These are phyloP conservation scores for Acyrthosiphon pisum DNA, from an alignment of 1,140 invertebrate genomes.

Conservation along the genomic window DNA sequence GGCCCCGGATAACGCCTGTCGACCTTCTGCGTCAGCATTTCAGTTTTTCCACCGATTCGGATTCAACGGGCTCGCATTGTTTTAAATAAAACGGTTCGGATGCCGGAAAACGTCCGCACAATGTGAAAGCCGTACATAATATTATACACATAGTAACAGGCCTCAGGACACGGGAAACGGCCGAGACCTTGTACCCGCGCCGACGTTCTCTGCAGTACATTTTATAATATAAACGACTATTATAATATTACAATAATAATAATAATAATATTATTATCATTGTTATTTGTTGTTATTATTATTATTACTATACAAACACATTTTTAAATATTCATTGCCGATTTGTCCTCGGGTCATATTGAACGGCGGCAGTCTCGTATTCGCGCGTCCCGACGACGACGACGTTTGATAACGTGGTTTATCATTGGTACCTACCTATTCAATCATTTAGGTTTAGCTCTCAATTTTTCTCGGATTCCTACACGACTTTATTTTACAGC, in stretches of 20 bases:
- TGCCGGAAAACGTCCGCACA: conserved; percentile 6
- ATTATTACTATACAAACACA: neutral
- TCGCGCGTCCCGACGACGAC: neutral
- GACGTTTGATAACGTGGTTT: neutral
- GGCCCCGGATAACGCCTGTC: neutral
- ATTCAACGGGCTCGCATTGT: neutral
- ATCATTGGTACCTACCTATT: neutral
- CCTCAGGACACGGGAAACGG: neutral
- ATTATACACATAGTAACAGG: neutral
- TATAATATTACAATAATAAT: no score
- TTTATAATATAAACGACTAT: neutral
- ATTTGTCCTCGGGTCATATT: neutral
- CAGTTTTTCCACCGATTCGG: neutral
- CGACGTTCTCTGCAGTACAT: neutral
- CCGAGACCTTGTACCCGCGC: neutral
- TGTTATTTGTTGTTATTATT: neutral
- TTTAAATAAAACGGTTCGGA: neutral
- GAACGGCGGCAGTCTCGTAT: neutral
- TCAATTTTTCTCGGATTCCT: neutral
- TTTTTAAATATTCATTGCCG: neutral
- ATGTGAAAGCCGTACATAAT: neutral
- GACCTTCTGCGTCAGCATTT: neutral
- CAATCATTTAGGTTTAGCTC: neutral
- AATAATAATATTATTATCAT: neutral
- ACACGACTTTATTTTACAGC: neutral